Base-by-base conservation (phyloP, 2,888 invertebrate genomes). In the Diarsia dahlii region DNA sequence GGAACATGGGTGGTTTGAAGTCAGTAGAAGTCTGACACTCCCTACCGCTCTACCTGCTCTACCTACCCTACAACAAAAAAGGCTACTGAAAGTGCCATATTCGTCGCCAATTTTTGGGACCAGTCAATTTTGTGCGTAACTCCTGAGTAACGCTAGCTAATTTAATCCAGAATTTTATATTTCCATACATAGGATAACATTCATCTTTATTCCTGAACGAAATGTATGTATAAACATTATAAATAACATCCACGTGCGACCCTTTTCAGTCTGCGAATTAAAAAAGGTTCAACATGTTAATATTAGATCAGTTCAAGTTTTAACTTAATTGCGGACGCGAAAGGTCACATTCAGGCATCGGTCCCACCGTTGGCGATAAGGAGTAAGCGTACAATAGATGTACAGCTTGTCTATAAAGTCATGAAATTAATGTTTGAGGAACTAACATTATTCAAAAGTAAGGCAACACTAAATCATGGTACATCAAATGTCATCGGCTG, bases 241-340 rank as follows among this genome's bases (percentile, higher is more conserved):
- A 69, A 81, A 81, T 81, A 69, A 8, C 39, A 15, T 39, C n/a
- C 74, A 62, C 18, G 12, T n/a, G 52, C 48, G 60, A 74, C 82
- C 79, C 64, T 58, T 15, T 13, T 82, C 79, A 82, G 82, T 65
- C 58, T 6, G 20, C 50, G 15, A 65, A 76, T 79, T 65, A 76
- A 76, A 78, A 78, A 79, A 76, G 76, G 64, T 65, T 12, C 13
- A 50, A 45, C 23, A 23, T 58, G 28, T 65, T 65, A 79, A 69
- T 79, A 67, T 65, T 81, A 60, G 46, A 68, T 48, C 23, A 54
- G 18, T 5, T 48, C 52, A 62, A 62, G 46, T 78, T 54, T 15
- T 39, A 54, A 68, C 64, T 65, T 76, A 54, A 76, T 39, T 78
- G n/a, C 62, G 81, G 54, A 58, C 45, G 3, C 13, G 39, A 65